phyloP scores from a whole-genome alignment of 1,140 invertebrate genomes.

The Cydia splendana region DNA sequence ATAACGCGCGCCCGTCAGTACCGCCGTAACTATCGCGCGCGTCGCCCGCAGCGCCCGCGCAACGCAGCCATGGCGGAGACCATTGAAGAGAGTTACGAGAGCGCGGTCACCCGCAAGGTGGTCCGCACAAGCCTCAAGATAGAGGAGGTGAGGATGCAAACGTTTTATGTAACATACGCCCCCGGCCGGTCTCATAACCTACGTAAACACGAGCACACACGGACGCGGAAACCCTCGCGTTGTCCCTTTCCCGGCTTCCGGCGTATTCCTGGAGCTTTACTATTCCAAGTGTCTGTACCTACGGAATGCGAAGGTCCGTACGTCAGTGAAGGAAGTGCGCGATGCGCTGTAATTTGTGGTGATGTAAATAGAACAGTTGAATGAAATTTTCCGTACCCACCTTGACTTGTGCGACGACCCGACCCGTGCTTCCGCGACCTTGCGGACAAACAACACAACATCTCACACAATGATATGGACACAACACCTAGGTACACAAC shows the following conservation, averaged over 20 bases:
- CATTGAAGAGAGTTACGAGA: constrained; percentile 81
- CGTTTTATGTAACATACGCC: constrained; percentile 72
- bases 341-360: constrained; percentile 62
- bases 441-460: constrained; percentile 54
- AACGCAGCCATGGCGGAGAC: constrained; percentile 79
- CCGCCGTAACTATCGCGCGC: constrained; percentile 72
- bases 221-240: constrained; percentile 36
- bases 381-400: constrained; percentile 73
- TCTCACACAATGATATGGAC: constrained; percentile 33
- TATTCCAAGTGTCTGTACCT: constrained; percentile 42
- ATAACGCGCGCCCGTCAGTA: constrained; percentile 71
- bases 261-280: constrained; percentile 50
- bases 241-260: constrained; percentile 43
- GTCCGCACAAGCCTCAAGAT: constrained; percentile 83
- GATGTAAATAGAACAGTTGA: constrained; percentile 74
- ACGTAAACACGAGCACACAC: constrained; percentile 62
- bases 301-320: constrained; percentile 65
- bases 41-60: constrained; percentile 69
- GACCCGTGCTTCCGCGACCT: constrained; percentile 69
- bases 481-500: constrained; percentile 45
- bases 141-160: constrained; percentile 82
- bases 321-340: constrained; percentile 72
- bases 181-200: constrained; percentile 65
- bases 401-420: constrained; percentile 73
- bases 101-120: constrained; percentile 82